Base-by-base conservation (phyloP, 2,888 invertebrate species). In the Drosophila subquinaria region DNA sequence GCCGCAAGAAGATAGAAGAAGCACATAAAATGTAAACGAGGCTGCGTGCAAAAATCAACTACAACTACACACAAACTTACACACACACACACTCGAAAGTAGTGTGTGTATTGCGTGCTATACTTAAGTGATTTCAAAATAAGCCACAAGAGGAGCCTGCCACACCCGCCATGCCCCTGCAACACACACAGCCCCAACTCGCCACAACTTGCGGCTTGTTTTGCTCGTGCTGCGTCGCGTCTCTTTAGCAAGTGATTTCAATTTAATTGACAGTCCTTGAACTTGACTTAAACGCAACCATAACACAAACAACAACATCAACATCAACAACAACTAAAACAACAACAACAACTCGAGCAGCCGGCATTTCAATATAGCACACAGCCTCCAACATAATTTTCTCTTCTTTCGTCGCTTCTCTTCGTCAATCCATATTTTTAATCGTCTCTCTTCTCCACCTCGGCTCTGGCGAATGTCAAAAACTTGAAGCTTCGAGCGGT, bases 261-360 rank as follows among this genome's bases (percentile, higher is more conserved):
- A 91, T 90, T 91, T 83, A 91, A 90, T 90, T 90, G 90, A 88
- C 88, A 90, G 90, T 90, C 90, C 90, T 90, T 88, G 90, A 90
- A 90, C 90, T 90, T 90, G 90, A 90, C 90, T 90, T 90, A 84
- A 84, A 89, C 84, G 88, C 86, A 82, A 82, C 57, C 76, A 81
- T 66, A 82, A 76, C 87, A 81, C 63, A 66, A 76, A 61, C 72
- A 82, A 65, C 78, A 45, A 55, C 60, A 73, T 62, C 62, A 52
- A n/a, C 51, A 15, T 42, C 67, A 60, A 43, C 36, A 52, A 43
- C 23, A 62, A n/a, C 23, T n/a, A n/a, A n/a, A 61, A 38, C 23
- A 59, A 20, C 40, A 48, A 23, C 13, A 65, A 33, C 13, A 36
- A 38, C 36, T 45, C n/a, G 51, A 63, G n/a, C 71, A 68, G 36